These are phyloP conservation scores for Apis cerana DNA, from an alignment of 1,140 invertebrate genomes.

Conservation along the genomic window DNA sequence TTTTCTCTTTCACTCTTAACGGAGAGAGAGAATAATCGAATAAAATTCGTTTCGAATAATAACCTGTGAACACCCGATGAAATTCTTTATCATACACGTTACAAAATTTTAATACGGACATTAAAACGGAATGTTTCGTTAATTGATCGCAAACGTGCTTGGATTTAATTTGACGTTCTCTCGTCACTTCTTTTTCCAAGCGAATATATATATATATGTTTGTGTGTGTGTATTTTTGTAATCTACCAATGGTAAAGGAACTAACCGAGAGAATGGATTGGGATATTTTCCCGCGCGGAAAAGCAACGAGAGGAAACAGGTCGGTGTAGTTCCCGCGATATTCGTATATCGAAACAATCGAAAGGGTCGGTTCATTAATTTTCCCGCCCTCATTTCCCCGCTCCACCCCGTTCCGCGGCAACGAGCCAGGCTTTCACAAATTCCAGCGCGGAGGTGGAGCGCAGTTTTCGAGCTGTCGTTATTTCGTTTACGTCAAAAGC, in stretches of 20 bases:
- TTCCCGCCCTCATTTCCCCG: not conserved
- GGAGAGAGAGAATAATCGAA: not conserved
- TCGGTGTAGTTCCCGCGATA: too few relatives aligned
- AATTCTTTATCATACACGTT: not conserved
- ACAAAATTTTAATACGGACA: not conserved
- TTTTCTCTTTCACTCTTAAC: not conserved
- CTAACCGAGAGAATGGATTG: not conserved
- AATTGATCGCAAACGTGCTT: not conserved
- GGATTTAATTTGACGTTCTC: not conserved
- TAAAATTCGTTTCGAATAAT: not conserved
- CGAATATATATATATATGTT: not conserved
- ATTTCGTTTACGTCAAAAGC: slow-evolving; percentile 23
- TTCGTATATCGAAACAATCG: slow-evolving; percentile 18
- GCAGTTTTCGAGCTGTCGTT: slow-evolving; percentile 10
- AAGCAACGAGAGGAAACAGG: not conserved
- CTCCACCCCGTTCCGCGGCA: not conserved
- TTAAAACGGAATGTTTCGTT: not conserved
- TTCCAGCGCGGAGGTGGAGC: too few relatives aligned
- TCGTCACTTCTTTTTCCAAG: not conserved
- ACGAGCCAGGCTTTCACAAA: not conserved
- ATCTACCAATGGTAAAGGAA: too few relatives aligned
- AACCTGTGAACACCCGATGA: not conserved
- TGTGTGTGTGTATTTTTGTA: not conserved
- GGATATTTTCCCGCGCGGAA: not conserved
- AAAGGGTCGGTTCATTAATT: slow-evolving; percentile 10